Percentiles rank a stretch among this genome's conserved stretches.
These are phyloP conservation scores for Nansenia antarctica DNA, from an alignment of 2,113 vertebrate genomes.

Conservation along the genomic window DNA sequence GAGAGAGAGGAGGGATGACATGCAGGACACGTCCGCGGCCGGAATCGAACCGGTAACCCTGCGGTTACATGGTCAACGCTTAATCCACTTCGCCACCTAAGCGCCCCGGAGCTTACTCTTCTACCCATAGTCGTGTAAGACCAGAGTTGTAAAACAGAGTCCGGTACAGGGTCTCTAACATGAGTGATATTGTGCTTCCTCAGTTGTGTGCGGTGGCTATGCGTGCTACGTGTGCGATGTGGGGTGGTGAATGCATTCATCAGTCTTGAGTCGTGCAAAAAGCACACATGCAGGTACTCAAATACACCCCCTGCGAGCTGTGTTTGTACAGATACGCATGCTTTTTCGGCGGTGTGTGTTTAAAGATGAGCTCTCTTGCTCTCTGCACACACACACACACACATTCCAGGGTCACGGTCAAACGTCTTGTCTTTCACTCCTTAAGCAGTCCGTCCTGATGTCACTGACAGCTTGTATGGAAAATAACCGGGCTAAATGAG, in stretches of 20 bases:
- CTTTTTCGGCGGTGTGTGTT: conserved; percentile 53
- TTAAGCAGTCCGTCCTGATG: conserved; percentile 73
- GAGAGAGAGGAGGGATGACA: no score
- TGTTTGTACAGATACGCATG: conserved; percentile 66
- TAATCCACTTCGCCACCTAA: no score
- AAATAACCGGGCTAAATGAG: conserved; percentile 79
- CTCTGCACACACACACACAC: conserved; percentile 25
- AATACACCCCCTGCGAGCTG: conserved; percentile 28
- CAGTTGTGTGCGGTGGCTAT: conserved; percentile 44
- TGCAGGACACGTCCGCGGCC: no score
- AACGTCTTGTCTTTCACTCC: conserved; percentile 73
- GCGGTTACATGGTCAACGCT: no score
- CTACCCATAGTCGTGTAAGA: no score
- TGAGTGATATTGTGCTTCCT: conserved; percentile 38
- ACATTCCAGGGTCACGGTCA: conserved; percentile 62
- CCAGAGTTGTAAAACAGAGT: background rate
- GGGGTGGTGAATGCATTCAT: conserved; percentile 38
- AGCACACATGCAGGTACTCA: conserved; percentile 26
- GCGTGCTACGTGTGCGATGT: conserved; percentile 40
- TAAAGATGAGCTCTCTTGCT: conserved; percentile 56
- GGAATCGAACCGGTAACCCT: no score
- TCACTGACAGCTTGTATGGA: conserved; percentile 75
- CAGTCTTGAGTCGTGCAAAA: conserved; percentile 45
- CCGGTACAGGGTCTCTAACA: no score
- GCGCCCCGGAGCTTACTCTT: no score